A percentile compares a stretch with the other conserved stretches of the same genome.
These are phyloP conservation scores for Latrodectus hesperus DNA, from an alignment of 2,888 invertebrate genomes.

Conservation along the genomic window DNA sequence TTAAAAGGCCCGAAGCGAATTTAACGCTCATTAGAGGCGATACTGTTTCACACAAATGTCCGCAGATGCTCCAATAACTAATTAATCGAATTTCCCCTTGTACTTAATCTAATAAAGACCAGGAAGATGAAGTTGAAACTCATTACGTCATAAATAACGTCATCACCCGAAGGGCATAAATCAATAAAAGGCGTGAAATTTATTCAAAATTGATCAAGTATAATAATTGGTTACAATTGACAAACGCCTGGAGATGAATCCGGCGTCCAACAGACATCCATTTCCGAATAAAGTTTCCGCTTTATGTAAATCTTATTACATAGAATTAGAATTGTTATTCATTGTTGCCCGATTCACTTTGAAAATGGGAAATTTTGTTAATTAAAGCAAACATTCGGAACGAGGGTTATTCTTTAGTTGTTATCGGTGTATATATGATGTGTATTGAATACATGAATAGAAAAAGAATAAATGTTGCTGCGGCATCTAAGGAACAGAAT, in stretches of 20 bases:
- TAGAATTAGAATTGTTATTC: no score
- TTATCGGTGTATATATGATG: no score
- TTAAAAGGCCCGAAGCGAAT: background rate
- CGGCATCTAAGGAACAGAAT: no score
- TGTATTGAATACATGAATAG: no score
- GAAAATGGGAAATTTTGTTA: no score
- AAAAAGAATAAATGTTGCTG: no score
- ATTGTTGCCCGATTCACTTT: no score
- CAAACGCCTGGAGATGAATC: background rate
- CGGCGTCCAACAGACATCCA: background rate
- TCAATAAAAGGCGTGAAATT: slow-evolving; percentile 1
- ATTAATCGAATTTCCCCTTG: slow-evolving; percentile 5
- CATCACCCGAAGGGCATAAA: background rate
- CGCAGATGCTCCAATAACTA: background rate
- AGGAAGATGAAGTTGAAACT: background rate
- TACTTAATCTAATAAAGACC: background rate
- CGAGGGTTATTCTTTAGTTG: no score
- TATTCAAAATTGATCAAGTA: background rate
- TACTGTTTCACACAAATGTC: background rate
- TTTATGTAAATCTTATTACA: no score
- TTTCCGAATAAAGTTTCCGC: background rate
- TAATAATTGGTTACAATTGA: background rate
- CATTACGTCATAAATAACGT: background rate
- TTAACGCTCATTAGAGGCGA: background rate
- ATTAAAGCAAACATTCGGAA: no score